Evolutionary conservation across 2,888 invertebrate genomes (phyloP).

Genomic region (Pollenia griseotomentosa): DNA sequence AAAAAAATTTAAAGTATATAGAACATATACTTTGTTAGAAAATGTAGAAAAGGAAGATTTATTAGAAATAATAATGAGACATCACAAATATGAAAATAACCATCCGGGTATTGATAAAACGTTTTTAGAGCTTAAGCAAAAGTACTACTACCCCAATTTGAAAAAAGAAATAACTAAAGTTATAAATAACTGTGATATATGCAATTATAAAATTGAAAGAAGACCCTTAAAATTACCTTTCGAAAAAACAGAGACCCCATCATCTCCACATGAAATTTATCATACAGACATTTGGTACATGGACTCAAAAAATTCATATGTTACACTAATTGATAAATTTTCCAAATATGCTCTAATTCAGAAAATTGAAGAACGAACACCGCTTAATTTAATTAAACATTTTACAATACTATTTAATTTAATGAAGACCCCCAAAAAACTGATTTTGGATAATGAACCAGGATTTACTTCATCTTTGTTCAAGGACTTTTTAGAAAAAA

Average conservation of each 20-base stretch:
- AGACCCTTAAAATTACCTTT: not conserved
- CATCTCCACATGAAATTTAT: not conserved
- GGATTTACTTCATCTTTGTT: not conserved
- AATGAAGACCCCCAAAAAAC: constrained; percentile 4
- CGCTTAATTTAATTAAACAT: not conserved
- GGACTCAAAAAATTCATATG: not conserved
- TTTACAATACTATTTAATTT: not conserved
- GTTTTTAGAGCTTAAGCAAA: not conserved
- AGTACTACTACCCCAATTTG: not conserved
- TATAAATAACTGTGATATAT: not conserved
- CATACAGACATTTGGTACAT: not conserved
- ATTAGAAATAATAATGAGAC: not conserved
- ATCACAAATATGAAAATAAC: not conserved
- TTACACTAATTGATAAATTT: not conserved
- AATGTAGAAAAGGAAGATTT: not conserved
- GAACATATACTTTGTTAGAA: not conserved
- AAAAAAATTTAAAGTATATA: not conserved
- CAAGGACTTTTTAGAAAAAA: not conserved
- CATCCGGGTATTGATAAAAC: not conserved
- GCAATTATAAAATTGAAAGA: not conserved
- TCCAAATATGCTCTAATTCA: not conserved
- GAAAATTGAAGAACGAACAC: not conserved
- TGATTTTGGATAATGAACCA: not conserved
- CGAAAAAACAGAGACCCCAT: not conserved
- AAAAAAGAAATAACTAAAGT: not conserved